Percentiles rank a stretch among this genome's conserved stretches.
Conservation (phyloP, 2,888 invertebrate genomes). For the Sinopyrophorus schimmeli region DNA sequence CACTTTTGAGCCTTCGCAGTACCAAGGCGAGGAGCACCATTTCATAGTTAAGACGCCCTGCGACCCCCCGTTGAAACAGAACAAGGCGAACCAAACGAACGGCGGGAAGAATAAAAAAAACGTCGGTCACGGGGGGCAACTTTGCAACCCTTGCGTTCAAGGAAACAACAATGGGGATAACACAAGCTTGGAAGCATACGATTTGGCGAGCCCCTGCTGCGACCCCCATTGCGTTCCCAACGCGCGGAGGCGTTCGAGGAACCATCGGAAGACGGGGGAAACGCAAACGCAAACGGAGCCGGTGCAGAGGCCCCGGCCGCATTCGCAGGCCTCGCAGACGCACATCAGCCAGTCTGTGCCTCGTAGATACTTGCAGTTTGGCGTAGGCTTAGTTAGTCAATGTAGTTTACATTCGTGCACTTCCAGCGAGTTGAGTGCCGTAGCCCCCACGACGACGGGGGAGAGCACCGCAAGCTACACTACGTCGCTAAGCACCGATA, state of each 20-base stretch:
- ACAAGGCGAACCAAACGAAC: conserved; percentile 43
- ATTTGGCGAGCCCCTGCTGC: conserved; percentile 84
- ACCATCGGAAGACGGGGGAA: conserved; percentile 60
- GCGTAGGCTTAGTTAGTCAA: conserved; percentile 72
- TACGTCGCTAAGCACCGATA: conserved; percentile 84
- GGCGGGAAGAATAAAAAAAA: conserved; percentile 41
- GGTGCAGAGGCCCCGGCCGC: conserved; percentile 52
- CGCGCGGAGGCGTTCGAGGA: conserved; percentile 56
- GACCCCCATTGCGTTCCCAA: conserved; percentile 84
- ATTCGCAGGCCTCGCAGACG: conserved; percentile 43
- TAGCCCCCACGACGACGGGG: conserved; percentile 62
- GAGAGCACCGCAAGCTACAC: conserved; percentile 80
- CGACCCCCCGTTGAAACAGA: conserved; percentile 49
- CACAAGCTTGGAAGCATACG: conserved; percentile 82
- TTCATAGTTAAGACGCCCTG: conserved; percentile 66
- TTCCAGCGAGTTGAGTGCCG: conserved; percentile 72
- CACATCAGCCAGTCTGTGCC: conserved; percentile 43
- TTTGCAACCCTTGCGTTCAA: conserved; percentile 74
- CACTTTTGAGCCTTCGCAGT: conserved; percentile 69
- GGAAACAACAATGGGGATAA: conserved; percentile 67
- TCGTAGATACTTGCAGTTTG: conserved; percentile 66
- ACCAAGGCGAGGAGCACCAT: conserved; percentile 65
- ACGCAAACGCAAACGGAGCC: conserved; percentile 57
- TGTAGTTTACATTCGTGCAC: conserved; percentile 84
- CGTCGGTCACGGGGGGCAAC: conserved; percentile 58